phyloP scores from a whole-genome alignment of 2,797 vertebrate genomes.

The Eurystomus glaucurus region DNA sequence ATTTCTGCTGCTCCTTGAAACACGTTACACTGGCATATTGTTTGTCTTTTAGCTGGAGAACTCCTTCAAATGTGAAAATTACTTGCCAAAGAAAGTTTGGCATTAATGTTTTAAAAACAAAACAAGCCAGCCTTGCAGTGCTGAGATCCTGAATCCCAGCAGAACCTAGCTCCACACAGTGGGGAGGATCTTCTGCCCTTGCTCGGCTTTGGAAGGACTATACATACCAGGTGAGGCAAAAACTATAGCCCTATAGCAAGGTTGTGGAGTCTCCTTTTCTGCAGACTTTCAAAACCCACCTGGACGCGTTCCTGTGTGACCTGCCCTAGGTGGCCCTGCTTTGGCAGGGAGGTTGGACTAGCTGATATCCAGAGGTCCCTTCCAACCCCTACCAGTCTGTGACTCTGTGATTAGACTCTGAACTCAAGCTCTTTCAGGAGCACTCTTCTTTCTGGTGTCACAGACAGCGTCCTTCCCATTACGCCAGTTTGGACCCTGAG shows the following conservation, averaged over 20 bases:
- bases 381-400: no score
- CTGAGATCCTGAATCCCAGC: neutral
- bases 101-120: neutral
- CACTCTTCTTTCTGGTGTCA: neutral
- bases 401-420: neutral
- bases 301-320: no score
- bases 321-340: no score
- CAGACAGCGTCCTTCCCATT: accelerated
- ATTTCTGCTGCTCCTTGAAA: slow-evolving; percentile 8
- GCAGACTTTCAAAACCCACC: no score
- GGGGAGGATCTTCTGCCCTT: neutral
- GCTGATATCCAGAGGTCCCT: no score
- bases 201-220: neutral
- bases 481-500: neutral
- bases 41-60: neutral
- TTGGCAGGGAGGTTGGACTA: no score
- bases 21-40: neutral
- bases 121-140: neutral
- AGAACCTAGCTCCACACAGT: accelerated
- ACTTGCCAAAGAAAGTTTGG: neutral
- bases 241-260: neutral
- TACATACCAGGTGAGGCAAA: neutral
- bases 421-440: neutral
- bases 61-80: neutral
- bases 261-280: no score